Conservation (phyloP, 2,888 invertebrate species). For the Phortica magna region DNA sequence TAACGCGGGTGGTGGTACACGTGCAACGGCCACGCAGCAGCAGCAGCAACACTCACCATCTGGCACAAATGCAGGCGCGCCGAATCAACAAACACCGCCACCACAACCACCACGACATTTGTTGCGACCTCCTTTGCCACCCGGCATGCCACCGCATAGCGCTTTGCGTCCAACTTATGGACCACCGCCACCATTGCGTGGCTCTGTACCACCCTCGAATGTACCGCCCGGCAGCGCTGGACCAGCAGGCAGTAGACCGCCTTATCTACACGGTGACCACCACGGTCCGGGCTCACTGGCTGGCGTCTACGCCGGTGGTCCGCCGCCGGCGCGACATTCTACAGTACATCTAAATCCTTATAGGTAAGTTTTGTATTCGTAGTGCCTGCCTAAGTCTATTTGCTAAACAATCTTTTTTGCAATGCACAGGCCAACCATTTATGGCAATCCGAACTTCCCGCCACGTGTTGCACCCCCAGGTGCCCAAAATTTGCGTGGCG, state of each 20-base stretch:
- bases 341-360: conserved; percentile 75
- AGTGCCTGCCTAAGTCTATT: neutral
- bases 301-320: conserved; percentile 57
- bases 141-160: conserved; percentile 56
- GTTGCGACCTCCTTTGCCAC: conserved; percentile 51
- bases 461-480: conserved; percentile 69
- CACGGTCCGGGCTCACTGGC: conserved; percentile 53
- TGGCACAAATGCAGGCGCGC: conserved; percentile 48
- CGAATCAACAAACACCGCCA: conserved; percentile 29
- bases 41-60: conserved; percentile 30
- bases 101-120: conserved; percentile 47
- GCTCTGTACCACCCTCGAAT: conserved; percentile 57
- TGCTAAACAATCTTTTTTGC: conserved; percentile 2
- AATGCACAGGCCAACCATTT: conserved; percentile 70
- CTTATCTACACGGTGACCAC: conserved; percentile 63
- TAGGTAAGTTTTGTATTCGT: conserved; percentile 57
- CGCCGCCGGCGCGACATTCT: conserved; percentile 73
- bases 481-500: conserved; percentile 61
- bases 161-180: conserved; percentile 75
- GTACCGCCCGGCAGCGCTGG: conserved; percentile 40
- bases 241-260: conserved; percentile 54
- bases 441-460: conserved; percentile 75
- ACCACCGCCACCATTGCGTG: conserved; percentile 75
- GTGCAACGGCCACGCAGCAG: conserved; percentile 59
- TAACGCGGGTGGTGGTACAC: conserved; percentile 37